phyloP scores from a whole-genome alignment of 1,140 invertebrate genomes.

The Drosophila ambigua region DNA sequence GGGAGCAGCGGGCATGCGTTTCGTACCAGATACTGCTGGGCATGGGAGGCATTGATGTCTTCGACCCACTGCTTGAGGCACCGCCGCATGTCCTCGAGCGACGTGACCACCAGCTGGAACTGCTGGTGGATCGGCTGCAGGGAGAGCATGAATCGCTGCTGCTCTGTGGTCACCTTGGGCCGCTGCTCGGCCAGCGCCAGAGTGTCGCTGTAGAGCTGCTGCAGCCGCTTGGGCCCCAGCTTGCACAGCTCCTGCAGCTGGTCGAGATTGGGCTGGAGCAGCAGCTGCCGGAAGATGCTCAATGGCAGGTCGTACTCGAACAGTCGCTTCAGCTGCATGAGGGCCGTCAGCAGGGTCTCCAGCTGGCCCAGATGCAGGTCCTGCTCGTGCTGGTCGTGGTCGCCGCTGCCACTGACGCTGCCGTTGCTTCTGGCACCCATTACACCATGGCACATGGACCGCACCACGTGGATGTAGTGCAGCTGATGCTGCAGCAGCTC shows the following conservation, averaged over 20 bases:
- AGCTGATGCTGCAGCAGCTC: conserved; percentile 59
- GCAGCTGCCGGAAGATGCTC: conserved; percentile 42
- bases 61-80: conserved; percentile 49
- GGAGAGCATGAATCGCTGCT: conserved; percentile 38
- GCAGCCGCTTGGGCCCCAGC: conserved; percentile 15
- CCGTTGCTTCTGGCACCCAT: background rate
- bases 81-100: conserved; percentile 18
- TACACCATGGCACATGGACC: conserved; percentile 52
- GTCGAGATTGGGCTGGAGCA: conserved; percentile 46
- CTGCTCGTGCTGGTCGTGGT: conserved; percentile 18
- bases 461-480: conserved; percentile 56
- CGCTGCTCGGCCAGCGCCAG: background rate
- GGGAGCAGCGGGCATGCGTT: background rate
- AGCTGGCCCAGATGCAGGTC: conserved; percentile 35
- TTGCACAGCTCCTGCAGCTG: conserved; percentile 32
- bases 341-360: conserved; percentile 25
- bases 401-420: too few relatives aligned
- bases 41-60: conserved; percentile 37
- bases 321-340: conserved; percentile 36
- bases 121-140: conserved; percentile 49
- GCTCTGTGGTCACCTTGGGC: background rate
- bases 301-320: conserved; percentile 55
- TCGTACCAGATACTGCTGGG: conserved; percentile 54
- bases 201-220: conserved; percentile 21
- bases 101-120: conserved; percentile 27